These are phyloP conservation scores for Salticus scenicus DNA, from an alignment of 2,888 invertebrate genomes.

Conservation along the genomic window DNA sequence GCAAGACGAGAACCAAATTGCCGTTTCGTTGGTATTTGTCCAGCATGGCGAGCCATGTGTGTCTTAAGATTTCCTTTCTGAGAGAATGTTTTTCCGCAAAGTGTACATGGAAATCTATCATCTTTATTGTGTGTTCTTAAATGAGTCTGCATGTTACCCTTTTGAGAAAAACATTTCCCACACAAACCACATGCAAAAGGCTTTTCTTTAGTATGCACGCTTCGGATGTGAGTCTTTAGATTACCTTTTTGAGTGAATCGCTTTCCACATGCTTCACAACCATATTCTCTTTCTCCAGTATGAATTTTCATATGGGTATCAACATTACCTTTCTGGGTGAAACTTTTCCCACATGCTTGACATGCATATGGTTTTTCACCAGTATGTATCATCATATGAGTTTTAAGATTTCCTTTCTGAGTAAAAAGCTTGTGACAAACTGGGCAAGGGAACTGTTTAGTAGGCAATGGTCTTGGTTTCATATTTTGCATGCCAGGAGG, in stretches of 20 bases:
- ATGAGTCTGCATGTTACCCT: conserved; percentile 73
- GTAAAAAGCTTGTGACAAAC: conserved; percentile 72
- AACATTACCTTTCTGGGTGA: conserved; percentile 73
- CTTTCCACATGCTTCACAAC: conserved; percentile 72
- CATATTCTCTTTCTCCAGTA: conserved; percentile 72
- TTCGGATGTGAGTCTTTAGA: conserved; percentile 73
- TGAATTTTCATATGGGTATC: conserved; percentile 73
- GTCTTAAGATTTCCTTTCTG: conserved; percentile 73
- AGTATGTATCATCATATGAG: conserved; percentile 73
- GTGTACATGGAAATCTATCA: conserved; percentile 72
- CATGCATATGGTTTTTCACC: conserved; percentile 73
- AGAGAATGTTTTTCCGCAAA: conserved; percentile 73
- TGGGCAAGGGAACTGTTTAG: conserved; percentile 71
- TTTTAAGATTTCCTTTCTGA: conserved; percentile 73
- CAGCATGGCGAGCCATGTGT: conserved; percentile 73
- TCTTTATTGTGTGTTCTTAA: conserved; percentile 73
- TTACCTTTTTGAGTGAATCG: conserved; percentile 73
- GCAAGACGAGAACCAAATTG: conserved; percentile 69
- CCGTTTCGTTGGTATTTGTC: conserved; percentile 71
- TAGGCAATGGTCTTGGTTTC: conserved; percentile 58
- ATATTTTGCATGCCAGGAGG: conserved; percentile 43
- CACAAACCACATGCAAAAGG: conserved; percentile 72
- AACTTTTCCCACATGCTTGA: conserved; percentile 72
- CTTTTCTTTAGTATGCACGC: conserved; percentile 73
- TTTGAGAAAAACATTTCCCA: conserved; percentile 73